Conservation (phyloP, 2,888 invertebrate species). For the Cyaniris semiargus region DNA sequence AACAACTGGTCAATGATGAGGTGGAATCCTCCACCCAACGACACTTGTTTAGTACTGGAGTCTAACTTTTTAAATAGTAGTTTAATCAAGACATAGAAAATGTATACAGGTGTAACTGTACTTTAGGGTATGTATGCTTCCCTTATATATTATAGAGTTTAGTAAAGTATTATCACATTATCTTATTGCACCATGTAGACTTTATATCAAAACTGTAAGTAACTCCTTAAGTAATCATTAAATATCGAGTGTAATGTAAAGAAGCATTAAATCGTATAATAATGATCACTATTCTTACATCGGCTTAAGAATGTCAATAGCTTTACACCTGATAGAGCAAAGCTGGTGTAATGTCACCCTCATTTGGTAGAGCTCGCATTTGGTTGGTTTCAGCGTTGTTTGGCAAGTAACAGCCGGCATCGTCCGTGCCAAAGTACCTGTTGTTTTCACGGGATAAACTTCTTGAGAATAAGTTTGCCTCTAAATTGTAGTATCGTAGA, state of each 20-base stretch:
- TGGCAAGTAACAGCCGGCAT: background rate
- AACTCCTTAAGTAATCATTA: no score
- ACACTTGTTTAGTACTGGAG: background rate
- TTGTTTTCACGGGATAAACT: conserved; percentile 1
- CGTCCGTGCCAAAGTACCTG: background rate
- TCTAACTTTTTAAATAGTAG: background rate
- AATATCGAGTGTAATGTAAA: no score
- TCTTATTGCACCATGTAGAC: no score
- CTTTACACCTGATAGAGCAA: background rate
- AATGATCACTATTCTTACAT: no score
- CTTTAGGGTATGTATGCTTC: no score
- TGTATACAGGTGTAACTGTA: no score
- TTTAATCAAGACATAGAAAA: no score
- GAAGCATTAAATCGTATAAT: no score
- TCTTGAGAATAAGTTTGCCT: background rate
- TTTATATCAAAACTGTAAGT: no score
- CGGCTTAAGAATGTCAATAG: background rate
- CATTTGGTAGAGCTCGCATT: background rate
- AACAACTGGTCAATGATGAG: background rate
- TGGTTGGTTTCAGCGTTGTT: background rate
- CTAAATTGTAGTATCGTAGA: background rate
- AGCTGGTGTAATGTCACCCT: background rate
- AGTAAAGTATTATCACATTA: no score
- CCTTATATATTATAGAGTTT: no score
- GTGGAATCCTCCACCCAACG: background rate